Base-by-base conservation (phyloP, 2,888 invertebrate species). In the Brachyopa scutellaris region DNA sequence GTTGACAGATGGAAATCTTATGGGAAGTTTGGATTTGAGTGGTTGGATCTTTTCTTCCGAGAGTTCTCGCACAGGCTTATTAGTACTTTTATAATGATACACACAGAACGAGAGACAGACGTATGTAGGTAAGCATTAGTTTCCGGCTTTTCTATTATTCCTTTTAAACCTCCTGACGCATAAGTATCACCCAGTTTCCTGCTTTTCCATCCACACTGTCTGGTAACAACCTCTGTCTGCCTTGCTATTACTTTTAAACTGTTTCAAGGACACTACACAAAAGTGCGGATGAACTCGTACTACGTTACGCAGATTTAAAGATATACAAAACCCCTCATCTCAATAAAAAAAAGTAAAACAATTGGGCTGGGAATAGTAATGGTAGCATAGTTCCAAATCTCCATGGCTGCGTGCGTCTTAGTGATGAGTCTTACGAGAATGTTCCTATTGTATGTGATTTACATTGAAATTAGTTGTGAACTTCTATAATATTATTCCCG, bases 381-480 rank as follows among this genome's bases (percentile, higher is more conserved):
- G 11, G 17, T 6, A 15, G 7, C n/a, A n/a, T n/a, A n/a, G n/a
- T n/a, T n/a, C n/a, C n/a, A n/a, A n/a, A n/a, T n/a, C n/a, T n/a
- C n/a, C n/a, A n/a, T n/a, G n/a, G n/a, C n/a, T n/a, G n/a, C 13
- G 1, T 17, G 8, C 29, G 15, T 15, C 8, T 26, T n/a, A 2
- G 29, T 17, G 3, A 8, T 47, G 23, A 3, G 23, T 13, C 26
- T 13, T 26, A 17, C 15, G 1, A 29, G 29, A 29, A 11, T 29
- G 4, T 9, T 9, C 26, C 17, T 15, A 21, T 21, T 62, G 62
- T 23, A 36, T 66, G 19, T 42, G 53, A 66, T 53, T 33, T 31
- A 42, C 42, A 66, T 66, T 13, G 29, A 33, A 53, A 40, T 15
- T 40, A 66, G 31, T 66, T 42, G 53, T 42, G 53, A 66, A 53